A percentile compares a stretch with the other conserved stretches of the same genome.
Conservation (phyloP, 2,797 vertebrate genomes). For the Lepilemur septentrionalis region DNA sequence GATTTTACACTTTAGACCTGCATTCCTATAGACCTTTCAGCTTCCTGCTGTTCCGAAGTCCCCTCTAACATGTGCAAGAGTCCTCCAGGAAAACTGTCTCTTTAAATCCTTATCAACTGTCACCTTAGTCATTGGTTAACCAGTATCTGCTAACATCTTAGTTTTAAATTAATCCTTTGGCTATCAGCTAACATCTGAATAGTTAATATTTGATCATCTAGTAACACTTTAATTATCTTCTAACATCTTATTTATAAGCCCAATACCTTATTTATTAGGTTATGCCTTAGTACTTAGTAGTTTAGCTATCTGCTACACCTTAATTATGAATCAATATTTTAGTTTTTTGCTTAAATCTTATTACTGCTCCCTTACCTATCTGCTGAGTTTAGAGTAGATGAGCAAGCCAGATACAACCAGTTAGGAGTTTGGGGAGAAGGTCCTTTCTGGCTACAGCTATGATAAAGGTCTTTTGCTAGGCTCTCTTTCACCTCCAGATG, state of each 20-base stretch:
- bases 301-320: slow-evolving; percentile 13
- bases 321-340: slow-evolving; percentile 54
- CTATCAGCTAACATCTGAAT: slow-evolving; percentile 42
- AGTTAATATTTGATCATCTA: slow-evolving; percentile 47
- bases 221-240: slow-evolving; percentile 45
- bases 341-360: slow-evolving; percentile 17
- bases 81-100: not conserved
- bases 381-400: not conserved
- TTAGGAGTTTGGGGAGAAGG: not conserved
- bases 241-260: slow-evolving; percentile 35
- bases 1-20: not conserved
- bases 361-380: not conserved
- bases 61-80: not conserved
- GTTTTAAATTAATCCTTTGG: slow-evolving; percentile 51
- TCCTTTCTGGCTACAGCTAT: not conserved
- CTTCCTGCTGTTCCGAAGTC: not conserved
- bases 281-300: not conserved
- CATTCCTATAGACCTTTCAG: not conserved
- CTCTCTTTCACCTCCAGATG: not conserved
- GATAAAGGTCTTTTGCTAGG: not conserved
- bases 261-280: slow-evolving; percentile 20
- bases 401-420: not conserved
- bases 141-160: slow-evolving; percentile 43
- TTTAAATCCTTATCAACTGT: slow-evolving; percentile 37
- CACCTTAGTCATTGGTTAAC: slow-evolving; percentile 36